These are phyloP conservation scores for Conops quadrifasciatus DNA, from an alignment of 2,888 invertebrate genomes.

Conservation along the genomic window DNA sequence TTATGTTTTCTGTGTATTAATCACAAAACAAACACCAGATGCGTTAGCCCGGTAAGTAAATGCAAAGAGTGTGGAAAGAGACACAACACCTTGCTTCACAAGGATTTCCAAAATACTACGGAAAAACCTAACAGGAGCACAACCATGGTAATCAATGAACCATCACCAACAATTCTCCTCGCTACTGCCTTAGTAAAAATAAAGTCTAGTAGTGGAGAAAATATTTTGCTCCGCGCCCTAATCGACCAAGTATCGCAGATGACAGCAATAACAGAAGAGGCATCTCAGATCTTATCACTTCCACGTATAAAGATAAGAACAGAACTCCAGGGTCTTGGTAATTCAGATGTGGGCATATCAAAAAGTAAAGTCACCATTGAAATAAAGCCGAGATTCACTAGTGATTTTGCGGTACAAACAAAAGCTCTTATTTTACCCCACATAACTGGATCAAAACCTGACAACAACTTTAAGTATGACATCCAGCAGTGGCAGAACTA, in stretches of 20 bases:
- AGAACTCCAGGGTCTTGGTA: conserved; percentile 23
- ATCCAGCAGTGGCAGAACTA: conserved; percentile 7
- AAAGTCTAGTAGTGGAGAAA: conserved; percentile 18
- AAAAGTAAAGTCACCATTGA: conserved; percentile 20
- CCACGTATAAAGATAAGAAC: conserved; percentile 22
- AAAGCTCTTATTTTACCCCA: conserved; percentile 2
- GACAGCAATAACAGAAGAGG: conserved; percentile 31
- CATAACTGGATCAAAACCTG: not conserved
- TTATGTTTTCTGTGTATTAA: not conserved
- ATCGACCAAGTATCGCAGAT: conserved; percentile 30
- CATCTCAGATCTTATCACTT: conserved; percentile 15
- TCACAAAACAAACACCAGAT: conserved; percentile 4
- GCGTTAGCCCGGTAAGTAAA: not conserved
- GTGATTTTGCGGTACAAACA: conserved; percentile 20
- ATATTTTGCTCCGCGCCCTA: conserved; percentile 17
- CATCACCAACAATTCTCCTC: not conserved
- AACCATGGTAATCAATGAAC: too few relatives aligned
- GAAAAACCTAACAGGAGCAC: too few relatives aligned
- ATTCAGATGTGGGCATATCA: conserved; percentile 23
- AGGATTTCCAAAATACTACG: not conserved
- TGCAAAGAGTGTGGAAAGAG: conserved; percentile 11
- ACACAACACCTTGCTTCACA: conserved; percentile 16
- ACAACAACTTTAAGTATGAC: not conserved
- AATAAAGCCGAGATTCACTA: conserved; percentile 28
- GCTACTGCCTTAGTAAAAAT: conserved; percentile 1